Percentiles rank a stretch among this genome's conserved stretches.
Conservation (phyloP, 2,113 vertebrate species). For the Pycnonotus jocosus region DNA sequence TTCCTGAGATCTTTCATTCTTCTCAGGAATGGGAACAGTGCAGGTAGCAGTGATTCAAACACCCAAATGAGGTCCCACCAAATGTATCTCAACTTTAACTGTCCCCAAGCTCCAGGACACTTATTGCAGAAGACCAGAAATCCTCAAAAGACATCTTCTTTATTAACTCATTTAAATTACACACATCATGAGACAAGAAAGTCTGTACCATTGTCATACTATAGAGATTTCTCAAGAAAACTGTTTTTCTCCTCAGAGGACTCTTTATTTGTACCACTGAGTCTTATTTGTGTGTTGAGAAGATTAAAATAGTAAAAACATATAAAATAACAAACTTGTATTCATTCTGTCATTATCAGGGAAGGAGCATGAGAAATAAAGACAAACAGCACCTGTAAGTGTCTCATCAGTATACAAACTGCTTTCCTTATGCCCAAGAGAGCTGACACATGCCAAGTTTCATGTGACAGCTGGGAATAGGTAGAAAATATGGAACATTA, state of each 20-base stretch:
- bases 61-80: neutral
- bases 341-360: neutral
- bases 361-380: neutral
- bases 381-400: neutral
- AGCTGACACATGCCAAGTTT: neutral
- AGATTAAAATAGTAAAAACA: neutral
- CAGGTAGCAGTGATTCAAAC: neutral
- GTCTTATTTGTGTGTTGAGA: neutral
- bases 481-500: neutral
- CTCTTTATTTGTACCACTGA: neutral
- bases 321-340: neutral
- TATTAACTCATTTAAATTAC: neutral
- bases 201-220: neutral
- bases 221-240: conserved; percentile 3
- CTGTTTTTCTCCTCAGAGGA: neutral
- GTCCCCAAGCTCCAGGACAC: neutral
- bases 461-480: neutral
- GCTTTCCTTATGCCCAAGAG: neutral
- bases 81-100: neutral
- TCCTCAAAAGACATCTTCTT: neutral
- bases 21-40: neutral
- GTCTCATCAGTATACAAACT: neutral
- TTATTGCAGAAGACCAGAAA: neutral
- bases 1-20: neutral
- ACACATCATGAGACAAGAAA: neutral